Conservation (phyloP, 2,888 invertebrate genomes). For the Scaptomyza polygonia region DNA sequence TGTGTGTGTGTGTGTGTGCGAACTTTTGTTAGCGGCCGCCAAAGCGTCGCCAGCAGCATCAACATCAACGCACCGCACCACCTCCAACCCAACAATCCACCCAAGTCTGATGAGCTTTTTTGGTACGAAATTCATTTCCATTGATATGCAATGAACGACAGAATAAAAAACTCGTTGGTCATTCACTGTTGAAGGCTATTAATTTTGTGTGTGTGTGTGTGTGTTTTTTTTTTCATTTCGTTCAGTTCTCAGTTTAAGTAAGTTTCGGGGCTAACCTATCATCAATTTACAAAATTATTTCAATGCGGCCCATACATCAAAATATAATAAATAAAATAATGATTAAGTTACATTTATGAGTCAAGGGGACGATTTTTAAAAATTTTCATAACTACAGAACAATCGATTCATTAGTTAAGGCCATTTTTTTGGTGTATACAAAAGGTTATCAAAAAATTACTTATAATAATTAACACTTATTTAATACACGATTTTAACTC, state of each 20-base stretch:
- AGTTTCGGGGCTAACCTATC: neutral
- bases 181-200: constrained; percentile 31
- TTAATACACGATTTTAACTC: too few relatives aligned
- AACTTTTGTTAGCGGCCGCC: constrained; percentile 33
- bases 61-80: constrained; percentile 23
- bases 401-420: too few relatives aligned
- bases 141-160: constrained; percentile 70
- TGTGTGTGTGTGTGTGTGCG: constrained; percentile 13
- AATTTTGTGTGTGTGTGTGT: constrained; percentile 11
- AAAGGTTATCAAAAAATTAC: neutral
- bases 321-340: too few relatives aligned
- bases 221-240: too few relatives aligned
- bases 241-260: neutral
- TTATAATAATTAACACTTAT: too few relatives aligned
- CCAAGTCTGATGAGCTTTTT: constrained; percentile 39
- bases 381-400: too few relatives aligned
- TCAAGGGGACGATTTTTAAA: too few relatives aligned
- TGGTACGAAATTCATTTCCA: constrained; percentile 64
- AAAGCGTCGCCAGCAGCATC: constrained; percentile 53
- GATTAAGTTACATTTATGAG: too few relatives aligned
- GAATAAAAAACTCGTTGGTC: constrained; percentile 26
- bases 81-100: neutral
- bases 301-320: too few relatives aligned
- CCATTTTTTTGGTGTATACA: too few relatives aligned
- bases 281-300: too few relatives aligned